Evolutionary conservation across 2,888 invertebrate genomes (phyloP).

Genomic region (Muscina levida): DNA sequence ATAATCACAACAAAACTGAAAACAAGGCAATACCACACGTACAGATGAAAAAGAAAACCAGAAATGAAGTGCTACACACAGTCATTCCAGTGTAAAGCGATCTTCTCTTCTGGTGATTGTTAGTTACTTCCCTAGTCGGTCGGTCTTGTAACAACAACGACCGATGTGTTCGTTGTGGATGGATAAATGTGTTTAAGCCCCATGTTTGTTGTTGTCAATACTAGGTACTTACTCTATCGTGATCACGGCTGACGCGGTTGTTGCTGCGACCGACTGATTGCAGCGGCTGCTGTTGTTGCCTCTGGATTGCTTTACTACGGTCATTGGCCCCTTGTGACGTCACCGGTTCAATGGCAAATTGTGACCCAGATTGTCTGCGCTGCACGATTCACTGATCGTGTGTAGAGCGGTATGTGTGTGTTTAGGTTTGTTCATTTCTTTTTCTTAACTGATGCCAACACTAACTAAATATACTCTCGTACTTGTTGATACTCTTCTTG

Average conservation of each 20-base stretch:
- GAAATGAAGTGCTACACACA: conserved; percentile 48
- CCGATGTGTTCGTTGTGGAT: conserved; percentile 32
- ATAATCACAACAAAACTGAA: conserved; percentile 46
- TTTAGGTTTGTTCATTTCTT: conserved; percentile 37
- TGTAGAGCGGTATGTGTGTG: conserved; percentile 17
- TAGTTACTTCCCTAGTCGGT: conserved; percentile 33
- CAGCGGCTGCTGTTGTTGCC: conserved; percentile 69
- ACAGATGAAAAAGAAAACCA: conserved; percentile 50
- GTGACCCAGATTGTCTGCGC: conserved; percentile 80
- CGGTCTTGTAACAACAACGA: conserved; percentile 56
- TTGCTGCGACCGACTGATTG: conserved; percentile 52
- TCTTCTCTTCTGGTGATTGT: conserved; percentile 37
- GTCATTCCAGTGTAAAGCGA: conserved; percentile 53
- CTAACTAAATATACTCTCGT: conserved; percentile 34
- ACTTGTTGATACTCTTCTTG: conserved; percentile 27
- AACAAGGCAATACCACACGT: conserved; percentile 20
- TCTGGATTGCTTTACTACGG: conserved; percentile 70
- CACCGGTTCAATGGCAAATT: conserved; percentile 81
- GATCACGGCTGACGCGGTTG: conserved; percentile 61
- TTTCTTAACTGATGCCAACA: conserved; percentile 36
- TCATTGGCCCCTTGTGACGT: conserved; percentile 78
- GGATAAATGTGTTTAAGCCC: conserved; percentile 67
- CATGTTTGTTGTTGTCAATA: conserved; percentile 71
- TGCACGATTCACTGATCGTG: conserved; percentile 69
- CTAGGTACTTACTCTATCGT: conserved; percentile 32